Base-by-base conservation (phyloP, 35 echinoderm and acorn worm genomes). In the Apostichopus parvimensis region DNA sequence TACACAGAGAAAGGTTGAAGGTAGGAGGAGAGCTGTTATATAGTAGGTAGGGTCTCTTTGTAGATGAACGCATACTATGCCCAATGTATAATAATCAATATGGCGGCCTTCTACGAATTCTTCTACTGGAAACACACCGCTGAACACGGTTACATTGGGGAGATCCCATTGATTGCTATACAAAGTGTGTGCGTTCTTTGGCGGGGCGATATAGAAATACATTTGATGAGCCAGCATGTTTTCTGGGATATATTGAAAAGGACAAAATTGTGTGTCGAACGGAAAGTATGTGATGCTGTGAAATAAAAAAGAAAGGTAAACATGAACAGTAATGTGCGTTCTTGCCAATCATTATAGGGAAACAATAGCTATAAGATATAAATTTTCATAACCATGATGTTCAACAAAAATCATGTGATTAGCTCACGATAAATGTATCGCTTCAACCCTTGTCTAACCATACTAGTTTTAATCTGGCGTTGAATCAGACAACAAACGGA, bases 231-330 rank as follows among this genome's bases (percentile, higher is more conserved):
- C 79, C 15, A 82, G 79, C 5, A 56, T 4, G 79, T 57, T 82
- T 82, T 57, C 79, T 18, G 52, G 28, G 5, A n/a, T 0, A 55
- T 56, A 82, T 6, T 17, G 18, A 5, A 82, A 82, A 4, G 79
- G 52, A 57, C 79, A 82, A 56, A 13, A 0, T 17, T 82, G 79
- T 9, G 9, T 55, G 53, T 82, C 79, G 56, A 82, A 82, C 79
- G 79, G 79, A 82, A 82, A 82, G 79, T 82, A 82, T 8, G 52
- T 53, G 56, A 82, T 55, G 53, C 79, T 82, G 79, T 82, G 52
- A 55, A 75, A 75, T 7, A 75, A 75, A 75, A 45, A 45, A 45
- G 34, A 45, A 45, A 45, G 34, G 34, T 45, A 45, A 45, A 45
- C 34, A 3, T 45, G 34, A 45, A 45, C 34, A 45, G 34, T 45